These are phyloP conservation scores for Halcyon smyrnensis DNA, from an alignment of 2,797 vertebrate genomes.

Conservation along the genomic window DNA sequence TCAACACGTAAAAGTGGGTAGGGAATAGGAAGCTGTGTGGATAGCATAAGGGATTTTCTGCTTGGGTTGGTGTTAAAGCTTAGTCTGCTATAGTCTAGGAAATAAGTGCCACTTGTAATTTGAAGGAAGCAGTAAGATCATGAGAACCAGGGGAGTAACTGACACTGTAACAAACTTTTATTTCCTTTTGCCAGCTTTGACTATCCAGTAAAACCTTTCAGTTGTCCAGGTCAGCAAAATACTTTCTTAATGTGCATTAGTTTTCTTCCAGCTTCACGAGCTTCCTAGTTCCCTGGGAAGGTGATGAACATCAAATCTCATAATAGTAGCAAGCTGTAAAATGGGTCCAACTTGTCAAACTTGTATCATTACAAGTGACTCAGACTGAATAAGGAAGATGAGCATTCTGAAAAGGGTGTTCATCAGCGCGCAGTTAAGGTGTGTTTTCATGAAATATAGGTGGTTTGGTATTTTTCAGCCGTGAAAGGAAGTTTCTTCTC, in stretches of 20 bases:
- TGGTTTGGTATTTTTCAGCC: background rate
- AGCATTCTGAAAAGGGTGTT: background rate
- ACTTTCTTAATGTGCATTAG: rapidly evolving
- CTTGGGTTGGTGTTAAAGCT: rapidly evolving
- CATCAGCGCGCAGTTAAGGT: background rate
- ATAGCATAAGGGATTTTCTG: rapidly evolving
- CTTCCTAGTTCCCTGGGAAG: background rate
- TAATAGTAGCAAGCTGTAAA: background rate
- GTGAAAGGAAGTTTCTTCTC: background rate
- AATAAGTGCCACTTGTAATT: rapidly evolving
- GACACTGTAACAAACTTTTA: rapidly evolving
- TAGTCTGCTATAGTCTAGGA: rapidly evolving
- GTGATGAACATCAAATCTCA: rapidly evolving
- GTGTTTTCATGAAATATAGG: background rate
- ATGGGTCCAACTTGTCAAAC: background rate
- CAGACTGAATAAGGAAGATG: background rate
- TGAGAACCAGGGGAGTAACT: background rate
- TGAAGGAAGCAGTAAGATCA: background rate
- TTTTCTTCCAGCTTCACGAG: background rate
- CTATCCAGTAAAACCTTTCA: background rate
- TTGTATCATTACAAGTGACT: rapidly evolving
- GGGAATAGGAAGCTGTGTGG: background rate
- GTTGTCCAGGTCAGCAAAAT: background rate
- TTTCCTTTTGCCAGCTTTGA: background rate
- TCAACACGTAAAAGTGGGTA: rapidly evolving